Conservation (phyloP, 2,888 invertebrate species). For the Dendrolimus pini region DNA sequence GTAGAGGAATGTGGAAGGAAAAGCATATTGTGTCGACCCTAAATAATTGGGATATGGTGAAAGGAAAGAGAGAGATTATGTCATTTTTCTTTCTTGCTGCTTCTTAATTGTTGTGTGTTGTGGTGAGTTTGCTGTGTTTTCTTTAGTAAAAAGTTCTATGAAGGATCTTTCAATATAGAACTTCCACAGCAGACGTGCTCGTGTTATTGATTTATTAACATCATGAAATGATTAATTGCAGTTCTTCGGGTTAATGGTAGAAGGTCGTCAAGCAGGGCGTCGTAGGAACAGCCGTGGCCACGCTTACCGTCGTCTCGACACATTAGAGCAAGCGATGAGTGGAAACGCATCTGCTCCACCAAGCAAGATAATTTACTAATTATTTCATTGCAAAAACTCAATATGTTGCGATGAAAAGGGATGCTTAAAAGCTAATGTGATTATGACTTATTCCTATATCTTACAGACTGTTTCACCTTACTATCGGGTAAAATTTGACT, state of each 20-base stretch:
- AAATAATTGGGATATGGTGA: too few species aligned
- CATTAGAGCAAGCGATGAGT: constrained; percentile 65
- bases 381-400: neutral
- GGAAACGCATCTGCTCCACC: constrained; percentile 54
- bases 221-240: constrained; percentile 16
- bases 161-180: neutral
- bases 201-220: too few species aligned
- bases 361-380: constrained; percentile 63
- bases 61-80: too few species aligned
- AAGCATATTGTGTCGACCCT: too few species aligned
- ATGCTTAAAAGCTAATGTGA: too few species aligned
- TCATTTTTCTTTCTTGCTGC: too few species aligned
- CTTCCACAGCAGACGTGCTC: too few species aligned
- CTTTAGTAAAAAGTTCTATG: neutral
- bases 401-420: neutral
- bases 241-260: constrained; percentile 59
- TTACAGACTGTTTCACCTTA: too few species aligned
- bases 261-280: constrained; percentile 54
- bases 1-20: too few species aligned
- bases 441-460: too few species aligned
- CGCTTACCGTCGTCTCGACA: constrained; percentile 62
- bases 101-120: neutral
- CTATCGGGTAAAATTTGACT: too few species aligned
- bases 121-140: neutral
- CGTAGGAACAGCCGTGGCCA: constrained; percentile 64